phyloP scores from a whole-genome alignment of 2,113 vertebrate genomes.

The Gracilinanus agilis region DNA sequence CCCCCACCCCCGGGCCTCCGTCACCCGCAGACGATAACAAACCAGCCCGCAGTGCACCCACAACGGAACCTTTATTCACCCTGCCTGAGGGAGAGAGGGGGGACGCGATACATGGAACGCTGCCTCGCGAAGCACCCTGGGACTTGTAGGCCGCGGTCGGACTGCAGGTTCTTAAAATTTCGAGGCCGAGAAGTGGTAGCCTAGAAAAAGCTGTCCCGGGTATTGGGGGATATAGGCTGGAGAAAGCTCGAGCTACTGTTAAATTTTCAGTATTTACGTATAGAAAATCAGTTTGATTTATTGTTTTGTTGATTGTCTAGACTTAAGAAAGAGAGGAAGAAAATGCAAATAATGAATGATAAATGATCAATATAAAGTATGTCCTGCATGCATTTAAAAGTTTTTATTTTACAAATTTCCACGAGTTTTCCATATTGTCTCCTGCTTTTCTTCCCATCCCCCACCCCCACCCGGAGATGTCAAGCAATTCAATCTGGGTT shows the following conservation, averaged over 20 bases:
- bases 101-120: constrained; percentile 39
- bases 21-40: constrained; percentile 50
- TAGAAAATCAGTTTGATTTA: background rate
- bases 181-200: background rate
- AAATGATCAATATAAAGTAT: background rate
- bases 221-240: background rate
- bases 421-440: too few species aligned
- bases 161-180: background rate
- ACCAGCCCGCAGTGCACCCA: constrained; percentile 64
- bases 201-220: background rate
- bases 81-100: constrained; percentile 66
- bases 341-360: background rate
- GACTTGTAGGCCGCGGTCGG: constrained; percentile 76
- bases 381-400: background rate
- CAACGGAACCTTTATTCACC: constrained; percentile 81
- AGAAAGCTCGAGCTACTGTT: background rate
- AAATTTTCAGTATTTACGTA: background rate
- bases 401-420: too few species aligned
- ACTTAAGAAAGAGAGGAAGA: background rate
- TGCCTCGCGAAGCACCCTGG: constrained; percentile 61
- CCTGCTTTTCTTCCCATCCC: too few species aligned
- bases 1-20: constrained; percentile 44
- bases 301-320: background rate
- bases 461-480: too few species aligned
- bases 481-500: too few species aligned